Percentiles rank a stretch among this genome's conserved stretches.
These are phyloP conservation scores for Strix aluco DNA, from an alignment of 2,113 vertebrate genomes.

Conservation along the genomic window DNA sequence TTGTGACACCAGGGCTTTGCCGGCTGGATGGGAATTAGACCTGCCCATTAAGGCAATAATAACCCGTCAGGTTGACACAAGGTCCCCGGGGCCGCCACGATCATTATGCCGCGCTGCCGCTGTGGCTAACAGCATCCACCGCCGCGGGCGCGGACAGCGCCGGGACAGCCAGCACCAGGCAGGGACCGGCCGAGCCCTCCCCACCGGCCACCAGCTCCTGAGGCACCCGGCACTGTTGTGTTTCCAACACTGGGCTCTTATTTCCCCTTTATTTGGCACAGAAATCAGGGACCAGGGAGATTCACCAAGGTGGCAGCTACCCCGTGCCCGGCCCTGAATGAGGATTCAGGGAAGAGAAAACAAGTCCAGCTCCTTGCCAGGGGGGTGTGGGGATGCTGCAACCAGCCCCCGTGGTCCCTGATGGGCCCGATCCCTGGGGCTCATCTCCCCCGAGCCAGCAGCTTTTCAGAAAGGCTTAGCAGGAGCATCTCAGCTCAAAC, in stretches of 20 bases:
- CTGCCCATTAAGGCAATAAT: neutral
- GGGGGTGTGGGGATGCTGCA: neutral
- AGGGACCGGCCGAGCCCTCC: neutral
- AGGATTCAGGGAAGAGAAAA: neutral
- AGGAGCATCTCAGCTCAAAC: accelerated
- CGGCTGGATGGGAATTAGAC: neutral
- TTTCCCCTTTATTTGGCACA: neutral
- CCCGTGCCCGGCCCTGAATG: neutral
- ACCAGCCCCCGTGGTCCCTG: accelerated
- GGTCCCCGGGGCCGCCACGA: neutral
- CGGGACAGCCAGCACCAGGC: accelerated
- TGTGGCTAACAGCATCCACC: neutral
- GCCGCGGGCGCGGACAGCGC: accelerated
- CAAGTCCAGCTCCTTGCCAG: accelerated
- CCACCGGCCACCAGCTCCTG: accelerated
- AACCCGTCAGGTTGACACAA: neutral
- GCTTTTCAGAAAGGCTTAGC: neutral
- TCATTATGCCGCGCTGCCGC: neutral
- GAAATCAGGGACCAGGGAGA: neutral
- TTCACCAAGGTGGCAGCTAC: neutral
- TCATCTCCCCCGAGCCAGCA: accelerated
- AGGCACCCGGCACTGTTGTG: neutral
- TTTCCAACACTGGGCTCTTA: neutral
- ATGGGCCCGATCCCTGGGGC: neutral
- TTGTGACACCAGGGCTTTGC: neutral